phyloP scores from a whole-genome alignment of 2,797 vertebrate species.

The Onychomys leucogaster region DNA sequence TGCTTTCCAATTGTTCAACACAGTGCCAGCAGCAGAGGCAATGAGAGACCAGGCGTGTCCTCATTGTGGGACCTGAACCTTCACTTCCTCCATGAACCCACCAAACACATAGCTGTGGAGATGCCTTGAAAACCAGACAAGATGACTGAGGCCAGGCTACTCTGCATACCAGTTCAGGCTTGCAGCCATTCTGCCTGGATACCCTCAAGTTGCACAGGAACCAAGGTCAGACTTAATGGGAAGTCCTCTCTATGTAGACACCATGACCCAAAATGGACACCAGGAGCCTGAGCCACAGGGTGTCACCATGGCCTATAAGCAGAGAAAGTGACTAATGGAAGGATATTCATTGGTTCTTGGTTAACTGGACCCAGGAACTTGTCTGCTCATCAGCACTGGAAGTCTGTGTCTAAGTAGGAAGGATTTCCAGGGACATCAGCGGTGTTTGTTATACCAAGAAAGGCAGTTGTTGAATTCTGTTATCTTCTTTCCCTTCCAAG shows the following conservation, averaged over 20 bases:
- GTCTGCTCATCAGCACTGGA: not conserved
- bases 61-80: not conserved
- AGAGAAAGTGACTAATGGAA: not conserved
- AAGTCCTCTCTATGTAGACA: not conserved
- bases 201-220: not conserved
- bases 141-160: too few relatives aligned
- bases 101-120: not conserved
- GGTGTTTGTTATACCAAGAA: not conserved
- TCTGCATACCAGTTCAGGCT: not conserved
- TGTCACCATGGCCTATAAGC: not conserved
- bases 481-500: slow-evolving; percentile 65
- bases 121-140: not conserved
- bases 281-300: not conserved
- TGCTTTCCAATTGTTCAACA: not conserved
- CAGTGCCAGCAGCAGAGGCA: not conserved
- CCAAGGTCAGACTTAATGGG: not conserved
- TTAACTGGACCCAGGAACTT: not conserved
- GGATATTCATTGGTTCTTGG: not conserved
- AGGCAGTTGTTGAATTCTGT: slow-evolving; percentile 67
- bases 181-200: too few relatives aligned
- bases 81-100: not conserved
- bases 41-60: too few relatives aligned
- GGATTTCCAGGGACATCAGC: not conserved
- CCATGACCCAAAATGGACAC: not conserved
- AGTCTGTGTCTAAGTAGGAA: not conserved